These are phyloP conservation scores for Sapayoa aenigma DNA, from an alignment of 2,113 vertebrate species.

Conservation along the genomic window DNA sequence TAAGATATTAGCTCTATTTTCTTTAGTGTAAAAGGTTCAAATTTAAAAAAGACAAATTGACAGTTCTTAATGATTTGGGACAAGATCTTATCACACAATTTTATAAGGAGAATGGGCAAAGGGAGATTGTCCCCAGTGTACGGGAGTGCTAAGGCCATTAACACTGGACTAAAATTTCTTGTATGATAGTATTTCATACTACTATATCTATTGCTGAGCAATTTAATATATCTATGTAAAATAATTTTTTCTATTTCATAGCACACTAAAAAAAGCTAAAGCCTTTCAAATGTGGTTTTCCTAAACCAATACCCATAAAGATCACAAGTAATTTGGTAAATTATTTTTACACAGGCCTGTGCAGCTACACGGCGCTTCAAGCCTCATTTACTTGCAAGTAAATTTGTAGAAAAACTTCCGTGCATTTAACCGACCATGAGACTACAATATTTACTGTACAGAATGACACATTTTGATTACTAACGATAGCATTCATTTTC, in stretches of 20 bases:
- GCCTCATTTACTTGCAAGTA: background rate
- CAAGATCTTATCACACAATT: accelerated
- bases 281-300: background rate
- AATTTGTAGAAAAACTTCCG: background rate
- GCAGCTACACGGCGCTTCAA: background rate
- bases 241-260: background rate
- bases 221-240: background rate
- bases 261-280: background rate
- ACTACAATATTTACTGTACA: background rate
- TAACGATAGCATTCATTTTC: background rate
- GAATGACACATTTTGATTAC: background rate
- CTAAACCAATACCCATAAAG: background rate
- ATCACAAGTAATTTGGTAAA: background rate
- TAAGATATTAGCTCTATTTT: background rate
- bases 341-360: background rate
- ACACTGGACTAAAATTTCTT: background rate
- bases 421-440: background rate
- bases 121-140: background rate
- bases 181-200: background rate
- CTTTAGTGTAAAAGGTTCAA: background rate
- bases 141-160: background rate
- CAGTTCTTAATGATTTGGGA: background rate
- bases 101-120: background rate
- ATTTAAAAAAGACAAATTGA: background rate
- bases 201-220: background rate